Evolutionary conservation across 1,140 invertebrate genomes (phyloP).

Genomic region (Drosophila kurseongensis): DNA sequence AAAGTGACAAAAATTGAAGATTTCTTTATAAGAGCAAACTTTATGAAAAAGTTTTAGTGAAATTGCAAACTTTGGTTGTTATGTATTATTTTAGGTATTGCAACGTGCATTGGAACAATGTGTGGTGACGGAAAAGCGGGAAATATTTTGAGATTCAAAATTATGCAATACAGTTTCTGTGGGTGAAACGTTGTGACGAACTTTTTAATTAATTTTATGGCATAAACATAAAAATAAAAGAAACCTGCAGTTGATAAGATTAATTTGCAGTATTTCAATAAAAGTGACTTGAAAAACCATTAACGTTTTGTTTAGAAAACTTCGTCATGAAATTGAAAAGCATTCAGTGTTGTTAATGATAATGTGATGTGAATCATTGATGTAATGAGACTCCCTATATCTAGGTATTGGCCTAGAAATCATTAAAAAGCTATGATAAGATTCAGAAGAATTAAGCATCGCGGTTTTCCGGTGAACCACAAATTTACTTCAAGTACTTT

Average conservation of each 20-base stretch:
- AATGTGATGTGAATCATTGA: too few relatives aligned
- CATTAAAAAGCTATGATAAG: background rate
- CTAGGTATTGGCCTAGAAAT: background rate
- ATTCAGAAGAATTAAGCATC: background rate
- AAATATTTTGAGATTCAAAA: background rate
- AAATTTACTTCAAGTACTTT: slow-evolving; percentile 25
- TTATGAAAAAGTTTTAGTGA: slow-evolving; percentile 14
- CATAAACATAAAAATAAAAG: slow-evolving; percentile 5
- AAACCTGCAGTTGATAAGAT: background rate
- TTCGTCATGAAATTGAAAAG: background rate
- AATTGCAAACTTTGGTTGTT: slow-evolving; percentile 4
- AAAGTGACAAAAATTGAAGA: slow-evolving; percentile 10
- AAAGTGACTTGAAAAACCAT: too few relatives aligned
- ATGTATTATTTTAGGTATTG: background rate
- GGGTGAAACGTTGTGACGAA: slow-evolving; percentile 8
- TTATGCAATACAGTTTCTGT: background rate
- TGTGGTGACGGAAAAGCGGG: background rate
- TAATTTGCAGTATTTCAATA: background rate
- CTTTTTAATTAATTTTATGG: slow-evolving; percentile 28
- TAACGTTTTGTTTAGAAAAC: too few relatives aligned
- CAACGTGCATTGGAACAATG: background rate
- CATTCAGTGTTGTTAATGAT: too few relatives aligned
- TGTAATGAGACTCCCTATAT: background rate
- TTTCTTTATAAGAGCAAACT: slow-evolving; percentile 1
- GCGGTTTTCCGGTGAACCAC: slow-evolving; percentile 20